Percentiles rank a stretch among this genome's conserved stretches.
Evolutionary conservation across 2,113 vertebrate species (phyloP).

Genomic region (Datnioides undecimradiatus): DNA sequence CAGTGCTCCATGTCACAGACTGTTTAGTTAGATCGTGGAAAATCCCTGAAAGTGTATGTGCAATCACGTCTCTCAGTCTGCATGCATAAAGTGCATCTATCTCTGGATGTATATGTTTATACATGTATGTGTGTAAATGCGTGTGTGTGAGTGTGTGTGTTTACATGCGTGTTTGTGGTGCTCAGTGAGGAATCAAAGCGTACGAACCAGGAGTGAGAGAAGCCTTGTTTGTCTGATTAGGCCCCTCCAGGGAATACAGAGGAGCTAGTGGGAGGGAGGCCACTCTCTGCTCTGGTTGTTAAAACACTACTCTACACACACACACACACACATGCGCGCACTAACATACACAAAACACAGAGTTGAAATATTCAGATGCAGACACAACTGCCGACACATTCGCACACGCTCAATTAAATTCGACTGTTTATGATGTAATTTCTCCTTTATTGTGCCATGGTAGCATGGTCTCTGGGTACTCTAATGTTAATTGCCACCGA

Average conservation of each 20-base stretch:
- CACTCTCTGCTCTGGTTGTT: slow-evolving; percentile 31
- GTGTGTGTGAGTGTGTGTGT: slow-evolving; percentile 12
- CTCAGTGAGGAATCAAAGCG: slow-evolving; percentile 64
- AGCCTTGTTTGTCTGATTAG: slow-evolving; percentile 71
- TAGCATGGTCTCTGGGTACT: slow-evolving; percentile 44
- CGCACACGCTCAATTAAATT: slow-evolving; percentile 60
- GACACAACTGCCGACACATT: slow-evolving; percentile 21
- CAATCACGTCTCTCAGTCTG: background rate
- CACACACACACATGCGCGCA: slow-evolving; percentile 13
- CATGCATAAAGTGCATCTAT: background rate
- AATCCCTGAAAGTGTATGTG: background rate
- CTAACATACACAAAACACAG: background rate
- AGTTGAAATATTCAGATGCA: slow-evolving; percentile 34
- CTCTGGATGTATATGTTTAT: background rate
- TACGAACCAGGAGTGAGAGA: slow-evolving; percentile 52
- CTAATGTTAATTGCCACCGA: slow-evolving; percentile 64
- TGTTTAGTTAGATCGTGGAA: background rate
- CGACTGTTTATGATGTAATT: slow-evolving; percentile 68
- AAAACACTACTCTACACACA: slow-evolving; percentile 16
- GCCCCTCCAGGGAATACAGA: slow-evolving; percentile 59
- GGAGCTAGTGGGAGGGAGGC: slow-evolving; percentile 26
- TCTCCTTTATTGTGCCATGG: slow-evolving; percentile 35
- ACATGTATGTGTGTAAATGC: background rate
- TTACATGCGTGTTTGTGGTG: slow-evolving; percentile 29
- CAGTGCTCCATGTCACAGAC: background rate